These are phyloP conservation scores for Druon quercuslanigerum DNA, from an alignment of 1,140 invertebrate species.

Conservation along the genomic window DNA sequence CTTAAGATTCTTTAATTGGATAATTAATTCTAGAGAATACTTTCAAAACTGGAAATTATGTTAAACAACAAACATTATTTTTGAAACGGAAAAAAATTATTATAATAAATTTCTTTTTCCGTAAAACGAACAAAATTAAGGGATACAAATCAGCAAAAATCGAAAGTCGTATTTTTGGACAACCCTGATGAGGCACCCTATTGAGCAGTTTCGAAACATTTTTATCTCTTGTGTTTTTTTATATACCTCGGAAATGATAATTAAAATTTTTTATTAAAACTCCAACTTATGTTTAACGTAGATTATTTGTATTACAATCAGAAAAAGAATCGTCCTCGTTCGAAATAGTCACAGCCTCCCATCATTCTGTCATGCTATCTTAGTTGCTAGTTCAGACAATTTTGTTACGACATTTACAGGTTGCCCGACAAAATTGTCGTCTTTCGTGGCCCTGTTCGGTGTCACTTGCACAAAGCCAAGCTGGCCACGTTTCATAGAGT, in stretches of 20 bases:
- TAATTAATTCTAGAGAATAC: no score
- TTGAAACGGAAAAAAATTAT: no score
- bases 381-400: conserved; percentile 57
- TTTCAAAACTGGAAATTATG: no score
- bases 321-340: neutral
- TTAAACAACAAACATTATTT: no score
- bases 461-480: conserved; percentile 80
- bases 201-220: no score
- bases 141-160: no score
- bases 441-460: conserved; percentile 77
- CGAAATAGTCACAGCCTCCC: conserved; percentile 17
- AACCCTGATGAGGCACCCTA: no score
- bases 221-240: neutral
- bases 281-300: neutral
- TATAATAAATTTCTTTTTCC: no score
- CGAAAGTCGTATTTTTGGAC: no score
- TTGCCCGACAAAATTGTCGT: conserved; percentile 81
- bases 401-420: conserved; percentile 81
- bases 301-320: neutral
- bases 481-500: conserved; percentile 76
- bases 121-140: no score
- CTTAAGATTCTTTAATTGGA: no score
- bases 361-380: neutral
- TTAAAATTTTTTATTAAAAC: neutral
- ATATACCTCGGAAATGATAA: neutral